These are phyloP conservation scores for Muscicapa comitata DNA, from an alignment of 2,797 vertebrate genomes.

Conservation along the genomic window DNA sequence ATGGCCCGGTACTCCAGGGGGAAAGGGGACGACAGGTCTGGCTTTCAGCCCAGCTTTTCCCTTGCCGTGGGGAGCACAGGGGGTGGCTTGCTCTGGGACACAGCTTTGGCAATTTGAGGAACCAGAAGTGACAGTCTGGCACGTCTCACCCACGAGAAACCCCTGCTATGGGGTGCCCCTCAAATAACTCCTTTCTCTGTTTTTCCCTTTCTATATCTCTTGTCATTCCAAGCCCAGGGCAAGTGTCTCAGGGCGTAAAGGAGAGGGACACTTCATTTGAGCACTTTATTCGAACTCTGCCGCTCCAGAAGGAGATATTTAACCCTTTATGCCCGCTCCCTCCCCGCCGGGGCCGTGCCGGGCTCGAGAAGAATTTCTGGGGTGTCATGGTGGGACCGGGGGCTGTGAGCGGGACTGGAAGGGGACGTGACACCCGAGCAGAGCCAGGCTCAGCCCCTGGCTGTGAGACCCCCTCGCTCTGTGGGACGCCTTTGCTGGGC, in stretches of 20 bases:
- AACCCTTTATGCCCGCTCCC: neutral
- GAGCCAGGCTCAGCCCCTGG: fast-evolving
- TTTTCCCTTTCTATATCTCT: neutral
- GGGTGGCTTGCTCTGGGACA: neutral
- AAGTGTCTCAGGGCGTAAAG: neutral
- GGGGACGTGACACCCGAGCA: neutral
- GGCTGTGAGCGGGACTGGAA: fast-evolving
- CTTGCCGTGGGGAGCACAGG: neutral
- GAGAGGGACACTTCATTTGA: neutral
- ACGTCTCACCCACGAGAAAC: fast-evolving
- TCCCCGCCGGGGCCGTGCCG: fast-evolving
- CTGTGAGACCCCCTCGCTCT: neutral
- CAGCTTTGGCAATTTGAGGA: neutral
- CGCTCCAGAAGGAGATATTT: neutral
- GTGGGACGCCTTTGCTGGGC: neutral
- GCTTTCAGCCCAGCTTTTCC: neutral
- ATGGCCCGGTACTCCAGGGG: neutral
- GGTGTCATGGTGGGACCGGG: fast-evolving
- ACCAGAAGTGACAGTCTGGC: neutral
- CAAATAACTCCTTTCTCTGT: neutral
- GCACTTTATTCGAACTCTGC: neutral
- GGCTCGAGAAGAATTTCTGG: neutral
- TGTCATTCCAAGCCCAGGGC: neutral
- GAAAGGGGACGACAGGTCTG: fast-evolving
- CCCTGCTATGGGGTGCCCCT: neutral